Evolutionary conservation across 2,888 invertebrate genomes (phyloP), one percentile per base, ranked within the genome.

Genomic region (Cynaeus angustus): DNA sequence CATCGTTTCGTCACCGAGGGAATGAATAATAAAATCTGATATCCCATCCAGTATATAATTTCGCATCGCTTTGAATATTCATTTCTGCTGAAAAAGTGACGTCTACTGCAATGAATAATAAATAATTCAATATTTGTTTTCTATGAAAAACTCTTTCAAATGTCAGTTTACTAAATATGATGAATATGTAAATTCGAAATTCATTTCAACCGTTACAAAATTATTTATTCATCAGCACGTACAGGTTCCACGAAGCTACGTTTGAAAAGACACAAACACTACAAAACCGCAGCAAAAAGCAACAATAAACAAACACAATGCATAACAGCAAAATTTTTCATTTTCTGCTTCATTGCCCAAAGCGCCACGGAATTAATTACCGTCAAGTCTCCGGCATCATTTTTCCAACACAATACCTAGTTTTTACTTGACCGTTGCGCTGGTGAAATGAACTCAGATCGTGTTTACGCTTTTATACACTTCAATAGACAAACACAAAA

Each of bases 321-420:
- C 13, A 21, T 38, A 14, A 12, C 41, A 12, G 41, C 38, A 41
- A 43, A 56, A 10, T 56, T 56, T 56, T 56, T 41, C 56, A 56
- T 56, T 56, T 56, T 56, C 41, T 33, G 56, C 33, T 53, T 14
- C 14, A 56, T 56, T 10, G 38, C 38, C 41, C 26, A 43, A 14
- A 56, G 56, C 56, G 21, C 10, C 41, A 10, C 41, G n/a, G 56
- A 56, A 56, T 56, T 56, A 56, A 56, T 56, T 56, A 56, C 9
- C 30, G 28, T 7, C 10, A 12, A 50, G 28, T 50, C 50, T 12
- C 55, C 9, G 38, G n/a, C 55, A 37, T 55, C 55, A 52, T 52
- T 30, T 28, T 28, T 13, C n/a, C 12, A 38, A 37, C 14, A 21
- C 37, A 37, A 13, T 7, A 28, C 28, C 16, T 9, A 21, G 50